These are phyloP conservation scores for Drosophila busckii DNA, from an alignment of 1,140 invertebrate genomes.

Conservation along the genomic window DNA sequence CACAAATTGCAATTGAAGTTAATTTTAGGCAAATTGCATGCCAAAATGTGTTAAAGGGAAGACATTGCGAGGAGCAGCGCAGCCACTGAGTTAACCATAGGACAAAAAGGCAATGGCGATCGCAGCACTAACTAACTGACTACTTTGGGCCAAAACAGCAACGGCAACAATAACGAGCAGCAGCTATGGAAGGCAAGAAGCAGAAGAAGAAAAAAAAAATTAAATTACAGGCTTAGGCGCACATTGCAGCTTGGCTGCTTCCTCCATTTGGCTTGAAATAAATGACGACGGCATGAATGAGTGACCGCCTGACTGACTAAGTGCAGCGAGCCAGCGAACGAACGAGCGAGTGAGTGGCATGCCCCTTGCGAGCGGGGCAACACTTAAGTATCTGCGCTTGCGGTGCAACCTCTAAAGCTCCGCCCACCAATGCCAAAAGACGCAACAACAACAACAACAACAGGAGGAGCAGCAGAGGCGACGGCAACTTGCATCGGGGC, in stretches of 20 bases:
- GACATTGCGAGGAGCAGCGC: slow-evolving; percentile 42
- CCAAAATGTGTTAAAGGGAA: slow-evolving; percentile 78
- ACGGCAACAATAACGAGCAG: slow-evolving; percentile 1
- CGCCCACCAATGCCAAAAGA: slow-evolving; percentile 51
- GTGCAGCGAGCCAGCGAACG: slow-evolving; percentile 12
- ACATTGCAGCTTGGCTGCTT: slow-evolving; percentile 46
- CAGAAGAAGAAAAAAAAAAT: slow-evolving; percentile 39
- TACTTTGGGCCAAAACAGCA: slow-evolving; percentile 33
- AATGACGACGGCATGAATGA: slow-evolving; percentile 61
- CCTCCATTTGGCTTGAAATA: slow-evolving; percentile 27
- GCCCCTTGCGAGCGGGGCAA: slow-evolving; percentile 53
- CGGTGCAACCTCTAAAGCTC: slow-evolving; percentile 60
- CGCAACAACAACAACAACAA: slow-evolving; percentile 29
- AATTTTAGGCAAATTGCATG: slow-evolving; percentile 78
- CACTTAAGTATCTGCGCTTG: slow-evolving; percentile 73
- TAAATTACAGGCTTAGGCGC: slow-evolving; percentile 70
- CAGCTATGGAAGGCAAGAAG: slow-evolving; percentile 1
- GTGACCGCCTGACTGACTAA: slow-evolving; percentile 49
- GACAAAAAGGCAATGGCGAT: slow-evolving; percentile 45
- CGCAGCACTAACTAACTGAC: slow-evolving; percentile 61
- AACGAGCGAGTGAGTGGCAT: slow-evolving; percentile 61
- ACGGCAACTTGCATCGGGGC: slow-evolving; percentile 31
- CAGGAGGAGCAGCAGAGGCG: neutral
- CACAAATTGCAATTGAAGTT: slow-evolving; percentile 77
- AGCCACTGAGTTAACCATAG: too few species aligned